Conservation (phyloP, 2,888 invertebrate genomes). For the Aquatica leii region DNA sequence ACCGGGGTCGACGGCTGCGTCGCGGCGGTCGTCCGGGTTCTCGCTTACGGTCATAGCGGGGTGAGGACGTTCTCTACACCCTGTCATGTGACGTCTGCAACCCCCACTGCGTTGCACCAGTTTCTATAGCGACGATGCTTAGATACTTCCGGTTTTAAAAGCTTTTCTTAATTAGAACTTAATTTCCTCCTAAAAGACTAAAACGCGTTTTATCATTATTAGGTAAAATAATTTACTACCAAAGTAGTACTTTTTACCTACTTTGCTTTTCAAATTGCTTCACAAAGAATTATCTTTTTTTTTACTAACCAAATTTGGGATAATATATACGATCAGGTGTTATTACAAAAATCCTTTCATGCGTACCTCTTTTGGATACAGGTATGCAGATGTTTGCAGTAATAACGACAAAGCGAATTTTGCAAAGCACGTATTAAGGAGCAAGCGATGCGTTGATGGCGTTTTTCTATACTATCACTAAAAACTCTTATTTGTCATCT, state of each 20-base stretch:
- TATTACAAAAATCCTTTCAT: slow-evolving; percentile 7
- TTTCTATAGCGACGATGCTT: slow-evolving; percentile 44
- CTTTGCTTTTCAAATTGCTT: too few species aligned
- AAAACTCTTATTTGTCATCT: too few species aligned
- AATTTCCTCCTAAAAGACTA: background rate
- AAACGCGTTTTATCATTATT: too few species aligned
- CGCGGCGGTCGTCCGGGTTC: slow-evolving; percentile 53
- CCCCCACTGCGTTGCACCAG: slow-evolving; percentile 49
- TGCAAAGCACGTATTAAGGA: slow-evolving; percentile 14
- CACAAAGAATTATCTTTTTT: background rate
- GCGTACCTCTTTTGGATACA: slow-evolving; percentile 17
- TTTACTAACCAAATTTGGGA: too few species aligned
- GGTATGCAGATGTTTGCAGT: slow-evolving; percentile 19
- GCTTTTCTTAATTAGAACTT: slow-evolving; percentile 18
- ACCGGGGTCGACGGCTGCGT: slow-evolving; percentile 58
- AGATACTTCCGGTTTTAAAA: slow-evolving; percentile 33
- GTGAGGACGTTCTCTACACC: slow-evolving; percentile 45
- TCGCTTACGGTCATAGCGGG: slow-evolving; percentile 54
- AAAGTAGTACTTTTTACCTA: background rate
- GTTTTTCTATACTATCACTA: too few species aligned
- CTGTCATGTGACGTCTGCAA: slow-evolving; percentile 51
- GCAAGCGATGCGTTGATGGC: too few species aligned
- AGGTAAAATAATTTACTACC: background rate
- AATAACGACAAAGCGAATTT: slow-evolving; percentile 29
- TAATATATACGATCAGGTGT: too few species aligned